Evolutionary conservation across 2,888 invertebrate genomes (phyloP).

Genomic region (Chrysolina oricalcia): DNA sequence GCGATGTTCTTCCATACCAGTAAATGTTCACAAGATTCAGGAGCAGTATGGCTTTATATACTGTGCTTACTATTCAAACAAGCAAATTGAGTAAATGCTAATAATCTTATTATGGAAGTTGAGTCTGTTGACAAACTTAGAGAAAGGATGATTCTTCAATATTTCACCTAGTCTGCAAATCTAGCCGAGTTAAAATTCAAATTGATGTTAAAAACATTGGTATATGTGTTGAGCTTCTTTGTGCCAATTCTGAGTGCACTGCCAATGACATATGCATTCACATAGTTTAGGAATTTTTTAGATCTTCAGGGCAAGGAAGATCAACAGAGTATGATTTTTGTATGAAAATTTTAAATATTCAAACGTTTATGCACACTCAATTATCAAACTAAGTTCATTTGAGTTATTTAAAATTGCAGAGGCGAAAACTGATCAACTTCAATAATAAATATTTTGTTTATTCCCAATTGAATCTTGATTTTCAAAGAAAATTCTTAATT

Average conservation of each 20-base stretch:
- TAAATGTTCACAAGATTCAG: too few species aligned
- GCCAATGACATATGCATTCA: conserved; percentile 8
- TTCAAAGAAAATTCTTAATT: background rate
- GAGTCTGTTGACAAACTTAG: too few species aligned
- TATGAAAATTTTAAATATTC: background rate
- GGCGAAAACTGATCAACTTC: too few species aligned
- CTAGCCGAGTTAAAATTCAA: background rate
- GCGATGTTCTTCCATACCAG: too few species aligned
- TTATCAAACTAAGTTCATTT: background rate
- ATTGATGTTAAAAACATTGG: background rate
- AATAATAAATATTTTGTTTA: background rate
- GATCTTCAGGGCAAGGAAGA: background rate
- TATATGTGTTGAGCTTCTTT: background rate
- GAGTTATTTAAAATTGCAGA: too few species aligned
- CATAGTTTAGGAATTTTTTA: background rate
- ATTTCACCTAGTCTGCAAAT: background rate
- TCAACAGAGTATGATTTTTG: background rate
- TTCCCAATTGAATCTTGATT: background rate
- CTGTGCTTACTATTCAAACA: too few species aligned
- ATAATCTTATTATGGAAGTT: too few species aligned
- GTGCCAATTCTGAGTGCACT: conserved; percentile 12
- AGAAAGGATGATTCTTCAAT: too few species aligned
- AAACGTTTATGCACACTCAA: background rate
- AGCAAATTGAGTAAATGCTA: too few species aligned
- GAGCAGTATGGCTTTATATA: too few species aligned